Percentiles rank a stretch among this genome's conserved stretches.
Evolutionary conservation across 2,888 invertebrate species (phyloP).

Genomic region (Diplolepis rosae): DNA sequence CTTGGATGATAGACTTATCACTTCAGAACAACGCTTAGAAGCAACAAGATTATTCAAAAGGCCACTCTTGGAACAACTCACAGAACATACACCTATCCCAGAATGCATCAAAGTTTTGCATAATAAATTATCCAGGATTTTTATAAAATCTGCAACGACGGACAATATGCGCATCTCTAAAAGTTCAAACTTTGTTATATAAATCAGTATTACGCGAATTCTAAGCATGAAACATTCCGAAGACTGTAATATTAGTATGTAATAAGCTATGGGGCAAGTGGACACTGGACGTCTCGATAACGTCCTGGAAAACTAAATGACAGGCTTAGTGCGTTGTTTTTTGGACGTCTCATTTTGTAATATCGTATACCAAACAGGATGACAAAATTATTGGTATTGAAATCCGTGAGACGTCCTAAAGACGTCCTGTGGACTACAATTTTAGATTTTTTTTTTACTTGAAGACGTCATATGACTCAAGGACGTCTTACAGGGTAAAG

Average conservation of each 20-base stretch:
- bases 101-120: conserved; percentile 65
- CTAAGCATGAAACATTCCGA: background rate
- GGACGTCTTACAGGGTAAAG: no score
- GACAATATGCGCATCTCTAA: conserved; percentile 48
- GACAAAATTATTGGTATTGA: no score
- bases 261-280: no score
- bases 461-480: no score
- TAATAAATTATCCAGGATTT: conserved; percentile 59
- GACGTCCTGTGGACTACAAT: no score
- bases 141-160: conserved; percentile 53
- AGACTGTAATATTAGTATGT: background rate
- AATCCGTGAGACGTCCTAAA: no score
- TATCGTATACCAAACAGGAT: no score
- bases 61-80: conserved; percentile 77
- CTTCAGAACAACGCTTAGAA: conserved; percentile 79
- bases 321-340: no score
- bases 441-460: no score
- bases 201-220: background rate
- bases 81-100: conserved; percentile 65
- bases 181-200: conserved; percentile 44
- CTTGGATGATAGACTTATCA: conserved; percentile 83
- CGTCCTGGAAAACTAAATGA: no score
- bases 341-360: no score
- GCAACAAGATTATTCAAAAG: conserved; percentile 79
- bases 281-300: no score